Evolutionary conservation across 1,140 invertebrate species (phyloP).

Genomic region (Diorhabda carinulata): DNA sequence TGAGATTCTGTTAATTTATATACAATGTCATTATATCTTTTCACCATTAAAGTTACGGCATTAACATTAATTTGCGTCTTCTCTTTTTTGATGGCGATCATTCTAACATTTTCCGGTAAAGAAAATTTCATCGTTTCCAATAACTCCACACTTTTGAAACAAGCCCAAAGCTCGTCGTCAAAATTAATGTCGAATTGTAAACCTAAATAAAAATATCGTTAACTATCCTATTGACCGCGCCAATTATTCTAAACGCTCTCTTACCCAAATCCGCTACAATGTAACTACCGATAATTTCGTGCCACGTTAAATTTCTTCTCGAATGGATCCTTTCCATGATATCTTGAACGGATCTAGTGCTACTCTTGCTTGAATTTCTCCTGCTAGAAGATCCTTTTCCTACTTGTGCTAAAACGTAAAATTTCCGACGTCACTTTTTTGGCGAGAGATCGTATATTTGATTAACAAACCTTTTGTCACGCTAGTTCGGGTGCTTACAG

Average conservation of each 20-base stretch:
- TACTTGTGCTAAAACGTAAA: not conserved
- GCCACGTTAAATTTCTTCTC: slow-evolving; percentile 58
- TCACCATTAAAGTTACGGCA: slow-evolving; percentile 55
- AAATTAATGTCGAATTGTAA: slow-evolving; percentile 65
- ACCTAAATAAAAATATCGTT: slow-evolving; percentile 31
- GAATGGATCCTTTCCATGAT: slow-evolving; percentile 46
- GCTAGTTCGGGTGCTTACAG: not conserved
- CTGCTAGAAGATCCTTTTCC: slow-evolving; percentile 1
- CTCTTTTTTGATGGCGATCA: slow-evolving; percentile 66
- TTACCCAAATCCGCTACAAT: slow-evolving; percentile 58
- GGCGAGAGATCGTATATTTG: too few species aligned
- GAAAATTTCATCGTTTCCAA: slow-evolving; percentile 71
- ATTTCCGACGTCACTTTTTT: too few species aligned
- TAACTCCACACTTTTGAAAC: slow-evolving; percentile 71
- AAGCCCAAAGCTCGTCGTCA: slow-evolving; percentile 61
- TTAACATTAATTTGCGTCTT: slow-evolving; percentile 63
- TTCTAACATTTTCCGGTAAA: slow-evolving; percentile 62
- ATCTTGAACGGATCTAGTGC: slow-evolving; percentile 18
- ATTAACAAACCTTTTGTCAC: slow-evolving; percentile 10
- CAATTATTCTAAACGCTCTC: not conserved
- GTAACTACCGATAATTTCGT: slow-evolving; percentile 60
- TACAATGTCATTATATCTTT: slow-evolving; percentile 58
- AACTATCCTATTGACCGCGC: not conserved
- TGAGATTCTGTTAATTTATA: slow-evolving; percentile 59
- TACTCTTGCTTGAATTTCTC: slow-evolving; percentile 20